These are phyloP conservation scores for Agapornis roseicollis DNA, from an alignment of 2,113 vertebrate species.

Conservation along the genomic window DNA sequence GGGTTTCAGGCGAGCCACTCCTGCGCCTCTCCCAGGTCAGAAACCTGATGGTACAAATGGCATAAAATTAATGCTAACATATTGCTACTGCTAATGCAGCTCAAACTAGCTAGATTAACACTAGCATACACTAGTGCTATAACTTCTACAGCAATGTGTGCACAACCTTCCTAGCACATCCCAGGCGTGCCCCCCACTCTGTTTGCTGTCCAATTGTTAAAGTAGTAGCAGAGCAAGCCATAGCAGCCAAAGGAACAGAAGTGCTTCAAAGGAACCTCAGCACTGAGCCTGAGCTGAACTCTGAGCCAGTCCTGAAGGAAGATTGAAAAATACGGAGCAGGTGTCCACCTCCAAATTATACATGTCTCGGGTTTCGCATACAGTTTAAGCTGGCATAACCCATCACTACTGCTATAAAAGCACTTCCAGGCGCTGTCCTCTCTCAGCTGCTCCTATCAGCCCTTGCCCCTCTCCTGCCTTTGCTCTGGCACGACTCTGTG, in stretches of 20 bases:
- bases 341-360: background rate
- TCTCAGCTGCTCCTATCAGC: background rate
- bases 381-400: background rate
- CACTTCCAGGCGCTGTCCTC: background rate
- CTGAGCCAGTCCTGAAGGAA: background rate
- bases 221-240: background rate
- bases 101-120: background rate
- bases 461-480: background rate
- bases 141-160: background rate
- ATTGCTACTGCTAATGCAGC: background rate
- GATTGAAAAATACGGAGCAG: background rate
- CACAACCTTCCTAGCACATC: background rate
- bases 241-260: background rate
- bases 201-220: background rate
- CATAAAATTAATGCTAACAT: background rate
- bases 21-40: background rate
- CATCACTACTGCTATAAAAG: background rate
- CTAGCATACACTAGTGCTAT: background rate
- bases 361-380: background rate
- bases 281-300: background rate
- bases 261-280: background rate
- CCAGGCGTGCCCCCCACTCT: background rate
- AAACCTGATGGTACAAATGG: background rate
- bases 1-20: background rate
- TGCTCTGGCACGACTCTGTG: background rate